Base-by-base conservation (phyloP, 2,888 invertebrate genomes). In the Acleris emargana region DNA sequence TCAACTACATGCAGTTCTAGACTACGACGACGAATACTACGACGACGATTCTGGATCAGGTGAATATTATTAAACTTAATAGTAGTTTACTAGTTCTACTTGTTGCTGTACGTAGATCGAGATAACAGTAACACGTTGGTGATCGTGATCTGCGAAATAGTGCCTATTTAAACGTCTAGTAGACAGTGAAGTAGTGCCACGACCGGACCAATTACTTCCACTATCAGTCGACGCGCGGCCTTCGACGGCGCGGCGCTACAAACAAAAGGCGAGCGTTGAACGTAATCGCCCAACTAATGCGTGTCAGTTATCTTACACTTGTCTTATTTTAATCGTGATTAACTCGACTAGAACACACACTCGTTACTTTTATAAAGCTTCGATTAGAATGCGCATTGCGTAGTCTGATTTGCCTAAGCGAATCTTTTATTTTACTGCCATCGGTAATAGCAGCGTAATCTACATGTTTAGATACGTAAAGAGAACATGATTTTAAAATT, bases 1-100 rank as follows among this genome's bases (percentile, higher is more conserved):
- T 1, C 95, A 95, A 73, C 86, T 96, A 67, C 96, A 96, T 81
- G 95, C 96, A 4, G 94, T 96, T 22, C 90, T 96, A 58, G 96
- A 96, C 81, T 96, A 96, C 76, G 95, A 95, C 73, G 93, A 93
- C 51, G 82, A 88, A 51, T 94, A 95, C 75, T 94, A 95, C 66
- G 95, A 95, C 72, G 94, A 95, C 69, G 93, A 93, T 71, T 93
- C 94, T 69, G 94, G 92, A 52, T 86, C 89, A 75, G 88, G 91
- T 91, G 77, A 82, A 72, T 70, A 58, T 43, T 11, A 93, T 71
- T 93, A 94, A 68, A 63, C 71, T 68, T 73, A 74, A 76, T 76
- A 74, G 73, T 73, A 73, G 74, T 68, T 68, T 62, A 64, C 58
- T 58, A 53, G 38, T 62, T 62, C 54, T 43, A 55, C 45, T 52